Evolutionary conservation across 2,888 invertebrate genomes (phyloP).

Genomic region (Eudemis profundana): DNA sequence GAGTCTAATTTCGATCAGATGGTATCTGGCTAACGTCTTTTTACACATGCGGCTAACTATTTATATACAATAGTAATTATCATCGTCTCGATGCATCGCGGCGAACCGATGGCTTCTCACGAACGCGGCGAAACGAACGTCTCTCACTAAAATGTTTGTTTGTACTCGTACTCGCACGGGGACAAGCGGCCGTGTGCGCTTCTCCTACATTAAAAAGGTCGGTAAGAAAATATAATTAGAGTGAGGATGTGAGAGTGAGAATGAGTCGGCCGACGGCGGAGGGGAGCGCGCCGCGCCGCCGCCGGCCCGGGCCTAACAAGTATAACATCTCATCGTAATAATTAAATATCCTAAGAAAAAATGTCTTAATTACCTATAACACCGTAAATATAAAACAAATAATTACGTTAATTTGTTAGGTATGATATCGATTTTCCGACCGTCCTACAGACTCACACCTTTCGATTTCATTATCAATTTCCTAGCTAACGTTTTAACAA

Average conservation of each 20-base stretch:
- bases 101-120: conserved; percentile 84
- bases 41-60: conserved; percentile 84
- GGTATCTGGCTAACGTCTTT: conserved; percentile 73
- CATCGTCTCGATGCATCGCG: conserved; percentile 80
- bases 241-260: conserved; percentile 82
- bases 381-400: conserved; percentile 86
- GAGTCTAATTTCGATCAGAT: conserved; percentile 84
- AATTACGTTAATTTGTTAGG: conserved; percentile 85
- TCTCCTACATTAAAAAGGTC: conserved; percentile 81
- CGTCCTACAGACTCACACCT: conserved; percentile 84
- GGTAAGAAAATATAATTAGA: conserved; percentile 85
- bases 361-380: conserved; percentile 85
- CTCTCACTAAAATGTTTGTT: conserved; percentile 78
- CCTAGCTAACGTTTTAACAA: conserved; percentile 85
- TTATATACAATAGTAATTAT: conserved; percentile 80
- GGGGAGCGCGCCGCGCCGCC: conserved; percentile 63
- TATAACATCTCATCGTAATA: conserved; percentile 83
- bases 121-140: conserved; percentile 79
- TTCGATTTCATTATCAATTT: conserved; percentile 85
- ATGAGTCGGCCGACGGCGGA: conserved; percentile 76
- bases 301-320: conserved; percentile 79
- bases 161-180: conserved; percentile 81
- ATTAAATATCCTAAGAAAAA: conserved; percentile 85
- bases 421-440: conserved; percentile 84
- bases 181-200: conserved; percentile 83